phyloP scores from a whole-genome alignment of 2,113 vertebrate species.

The Plecotus auritus region DNA sequence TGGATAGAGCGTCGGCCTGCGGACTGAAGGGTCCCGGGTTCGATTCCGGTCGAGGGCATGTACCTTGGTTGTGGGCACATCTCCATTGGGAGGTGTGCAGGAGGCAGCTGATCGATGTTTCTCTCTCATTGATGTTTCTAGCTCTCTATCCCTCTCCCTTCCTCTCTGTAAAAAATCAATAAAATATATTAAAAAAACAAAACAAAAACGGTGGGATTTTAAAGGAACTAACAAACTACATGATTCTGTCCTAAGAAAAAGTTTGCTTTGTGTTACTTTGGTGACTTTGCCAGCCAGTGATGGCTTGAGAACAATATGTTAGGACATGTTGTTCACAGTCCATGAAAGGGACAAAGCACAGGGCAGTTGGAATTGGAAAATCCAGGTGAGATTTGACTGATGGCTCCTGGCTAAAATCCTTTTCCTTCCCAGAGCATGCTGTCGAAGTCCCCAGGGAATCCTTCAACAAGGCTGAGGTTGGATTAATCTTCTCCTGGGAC shows the following conservation, averaged over 20 bases:
- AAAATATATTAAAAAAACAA: too few relatives aligned
- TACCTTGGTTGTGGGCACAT: too few relatives aligned
- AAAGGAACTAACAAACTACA: background rate
- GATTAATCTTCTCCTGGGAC: background rate
- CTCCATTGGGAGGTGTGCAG: too few relatives aligned
- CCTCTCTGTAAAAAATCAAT: too few relatives aligned
- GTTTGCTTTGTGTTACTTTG: background rate
- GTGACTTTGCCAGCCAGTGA: background rate
- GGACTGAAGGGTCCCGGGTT: too few relatives aligned
- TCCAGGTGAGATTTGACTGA: background rate
- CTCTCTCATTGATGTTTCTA: too few relatives aligned
- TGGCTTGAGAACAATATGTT: background rate
- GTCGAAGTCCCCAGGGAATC: background rate
- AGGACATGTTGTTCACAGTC: background rate
- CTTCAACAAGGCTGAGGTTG: background rate
- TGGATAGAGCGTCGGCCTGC: too few relatives aligned
- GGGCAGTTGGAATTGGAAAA: background rate
- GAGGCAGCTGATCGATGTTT: too few relatives aligned
- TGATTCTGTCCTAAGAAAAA: background rate
- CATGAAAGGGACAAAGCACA: background rate
- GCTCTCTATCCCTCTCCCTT: too few relatives aligned
- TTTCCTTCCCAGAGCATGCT: background rate
- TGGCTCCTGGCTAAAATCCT: background rate
- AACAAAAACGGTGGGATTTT: conserved; percentile 9
- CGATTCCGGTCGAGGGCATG: too few relatives aligned